Evolutionary conservation across 2,797 vertebrate genomes (phyloP).

Genomic region (Phoeniculus purpureus): DNA sequence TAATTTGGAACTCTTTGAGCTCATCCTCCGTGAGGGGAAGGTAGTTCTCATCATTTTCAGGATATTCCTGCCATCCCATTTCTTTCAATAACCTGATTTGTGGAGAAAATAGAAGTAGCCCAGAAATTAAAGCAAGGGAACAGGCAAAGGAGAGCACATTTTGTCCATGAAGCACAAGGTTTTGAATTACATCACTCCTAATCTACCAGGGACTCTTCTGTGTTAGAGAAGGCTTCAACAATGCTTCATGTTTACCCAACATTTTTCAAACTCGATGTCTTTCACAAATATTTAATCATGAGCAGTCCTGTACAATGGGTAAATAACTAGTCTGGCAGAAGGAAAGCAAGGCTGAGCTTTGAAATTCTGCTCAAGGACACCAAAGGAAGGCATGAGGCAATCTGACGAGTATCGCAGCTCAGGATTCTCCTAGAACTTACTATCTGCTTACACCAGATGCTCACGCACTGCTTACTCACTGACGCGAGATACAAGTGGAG

Average conservation of each 20-base stretch:
- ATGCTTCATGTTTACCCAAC: background rate
- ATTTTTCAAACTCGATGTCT: background rate
- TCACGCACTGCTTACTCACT: background rate
- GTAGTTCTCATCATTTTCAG: slow-evolving; percentile 98
- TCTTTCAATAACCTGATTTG: slow-evolving; percentile 91
- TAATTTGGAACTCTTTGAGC: slow-evolving; percentile 96
- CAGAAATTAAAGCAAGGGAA: slow-evolving; percentile 9
- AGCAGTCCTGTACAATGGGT: background rate
- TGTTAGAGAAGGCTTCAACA: background rate
- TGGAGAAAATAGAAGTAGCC: background rate
- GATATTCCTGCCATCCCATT: slow-evolving; percentile 99
- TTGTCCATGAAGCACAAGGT: background rate
- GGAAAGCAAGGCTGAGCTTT: background rate
- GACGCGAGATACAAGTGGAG: background rate
- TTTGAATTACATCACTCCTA: background rate
- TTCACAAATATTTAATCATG: slow-evolving; percentile 26
- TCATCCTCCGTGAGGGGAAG: slow-evolving; percentile 98
- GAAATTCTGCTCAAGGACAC: slow-evolving; percentile 22
- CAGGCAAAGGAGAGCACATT: background rate
- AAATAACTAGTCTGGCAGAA: background rate
- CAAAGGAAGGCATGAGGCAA: background rate
- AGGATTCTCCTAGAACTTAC: background rate
- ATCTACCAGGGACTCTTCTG: background rate
- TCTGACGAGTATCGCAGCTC: background rate
- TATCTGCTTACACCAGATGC: background rate